Evolutionary conservation across 1,140 invertebrate genomes (phyloP), one percentile per base, ranked within the genome.

Genomic region (Belonocnema kinseyi): DNA sequence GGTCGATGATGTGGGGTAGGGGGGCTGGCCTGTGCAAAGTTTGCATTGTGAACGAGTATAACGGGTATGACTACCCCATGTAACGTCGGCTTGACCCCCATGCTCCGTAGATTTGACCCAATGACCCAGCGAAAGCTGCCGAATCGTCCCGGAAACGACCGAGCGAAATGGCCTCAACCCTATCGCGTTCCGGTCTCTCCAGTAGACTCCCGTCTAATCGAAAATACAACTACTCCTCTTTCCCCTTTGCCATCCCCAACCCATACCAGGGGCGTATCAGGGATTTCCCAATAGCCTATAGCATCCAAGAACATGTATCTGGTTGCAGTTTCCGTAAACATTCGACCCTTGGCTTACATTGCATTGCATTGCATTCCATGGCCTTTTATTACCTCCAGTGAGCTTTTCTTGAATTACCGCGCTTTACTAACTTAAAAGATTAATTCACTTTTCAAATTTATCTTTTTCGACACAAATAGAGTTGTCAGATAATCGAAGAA

Each of bases 21-120:
- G 71, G 17, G 53, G 75, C 21, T n/a, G 74, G 58, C 61, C 52
- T 66, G 72, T 73, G 76, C 53, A 79, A 84, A 87, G 87, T 87
- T 88, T 89, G 87, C 84, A 88, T 88, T 88, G 86, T 87, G 84
- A 86, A 85, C 81, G 80, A 77, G 81, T 77, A 82, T 77, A 82
- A 76, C 70, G 78, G 75, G 72, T 77, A 78, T 79, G 75, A 79
- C 83, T 82, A 82, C 76, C 80, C 80, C 80, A 83, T 83, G 77
- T 78, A 81, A 82, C 72, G 58, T 82, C 79, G 79, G 79, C 79
- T 79, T 82, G 82, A 83, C 83, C 78, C 74, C 81, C 77, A 82
- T 86, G 83, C 84, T 80, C 82, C 83, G 77, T 85, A 80, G 79
- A 88, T 89, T 88, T 89, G 88, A 89, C 88, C 88, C 85, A 89